Conservation (phyloP, 2,888 invertebrate species). For the Himalopsyche kuldschensis region DNA sequence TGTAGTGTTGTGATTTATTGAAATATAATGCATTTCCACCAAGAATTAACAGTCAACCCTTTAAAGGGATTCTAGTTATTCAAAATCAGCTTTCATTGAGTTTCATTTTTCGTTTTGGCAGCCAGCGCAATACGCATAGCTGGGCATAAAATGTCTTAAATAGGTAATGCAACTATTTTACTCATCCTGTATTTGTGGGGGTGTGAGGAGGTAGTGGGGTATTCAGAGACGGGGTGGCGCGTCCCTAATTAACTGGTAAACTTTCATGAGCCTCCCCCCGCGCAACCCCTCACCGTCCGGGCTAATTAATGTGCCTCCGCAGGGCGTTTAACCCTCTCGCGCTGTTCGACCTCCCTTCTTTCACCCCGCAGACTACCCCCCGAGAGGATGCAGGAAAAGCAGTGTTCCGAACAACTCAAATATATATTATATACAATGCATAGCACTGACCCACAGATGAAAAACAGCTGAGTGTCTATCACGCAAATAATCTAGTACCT, state of each 20-base stretch:
- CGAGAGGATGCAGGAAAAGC: slow-evolving; percentile 6
- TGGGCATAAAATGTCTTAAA: too few relatives aligned
- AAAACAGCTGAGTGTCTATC: too few relatives aligned
- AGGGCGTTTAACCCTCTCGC: slow-evolving; percentile 42
- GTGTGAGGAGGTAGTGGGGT: slow-evolving; percentile 37
- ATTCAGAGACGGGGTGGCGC: slow-evolving; percentile 43
- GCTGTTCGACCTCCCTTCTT: slow-evolving; percentile 6
- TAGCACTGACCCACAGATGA: neutral
- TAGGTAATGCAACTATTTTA: neutral
- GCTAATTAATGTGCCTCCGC: slow-evolving; percentile 60
- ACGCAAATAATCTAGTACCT: too few relatives aligned
- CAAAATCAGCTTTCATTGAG: too few relatives aligned
- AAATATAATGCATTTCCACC: too few relatives aligned
- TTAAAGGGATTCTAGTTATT: too few relatives aligned
- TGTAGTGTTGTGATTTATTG: too few relatives aligned
- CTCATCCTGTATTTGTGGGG: slow-evolving; percentile 10
- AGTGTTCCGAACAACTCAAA: neutral
- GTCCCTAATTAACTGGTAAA: slow-evolving; percentile 62
- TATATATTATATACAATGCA: neutral
- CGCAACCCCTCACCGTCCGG: slow-evolving; percentile 45
- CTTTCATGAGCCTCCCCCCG: slow-evolving; percentile 53
- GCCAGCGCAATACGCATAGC: too few relatives aligned
- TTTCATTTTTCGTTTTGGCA: too few relatives aligned
- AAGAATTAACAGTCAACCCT: too few relatives aligned
- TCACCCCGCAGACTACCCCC: slow-evolving; percentile 13